phyloP scores from a whole-genome alignment of 2,888 invertebrate species.

The Biston stratarius region DNA sequence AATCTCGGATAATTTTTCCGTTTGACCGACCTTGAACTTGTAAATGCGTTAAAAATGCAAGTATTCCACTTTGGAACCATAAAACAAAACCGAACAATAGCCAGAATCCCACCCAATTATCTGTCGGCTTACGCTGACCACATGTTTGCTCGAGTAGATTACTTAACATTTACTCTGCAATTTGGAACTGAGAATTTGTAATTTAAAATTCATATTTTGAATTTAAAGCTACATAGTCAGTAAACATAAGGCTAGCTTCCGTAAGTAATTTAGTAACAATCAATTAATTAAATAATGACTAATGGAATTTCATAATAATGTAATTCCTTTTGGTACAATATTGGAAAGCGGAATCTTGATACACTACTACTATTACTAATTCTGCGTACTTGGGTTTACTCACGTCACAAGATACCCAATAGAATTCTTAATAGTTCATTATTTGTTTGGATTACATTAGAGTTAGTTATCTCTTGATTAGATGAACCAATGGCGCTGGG shows the following conservation, averaged over 20 bases:
- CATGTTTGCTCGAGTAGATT: conserved; percentile 21
- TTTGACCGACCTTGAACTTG: conserved; percentile 33
- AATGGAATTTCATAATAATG: too few relatives aligned
- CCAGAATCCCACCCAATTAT: conserved; percentile 26
- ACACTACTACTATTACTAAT: too few relatives aligned
- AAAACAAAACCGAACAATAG: conserved; percentile 35
- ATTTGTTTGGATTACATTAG: too few relatives aligned
- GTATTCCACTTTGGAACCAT: conserved; percentile 26
- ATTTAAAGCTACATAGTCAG: not conserved
- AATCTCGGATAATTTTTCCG: not conserved
- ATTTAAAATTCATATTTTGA: not conserved
- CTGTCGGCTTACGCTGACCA: conserved; percentile 19
- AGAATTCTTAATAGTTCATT: too few relatives aligned
- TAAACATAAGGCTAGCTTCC: not conserved
- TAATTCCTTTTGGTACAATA: too few relatives aligned
- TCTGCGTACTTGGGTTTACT: too few relatives aligned
- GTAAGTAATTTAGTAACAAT: too few relatives aligned
- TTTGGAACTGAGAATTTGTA: not conserved
- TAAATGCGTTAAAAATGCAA: conserved; percentile 32
- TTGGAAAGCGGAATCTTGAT: too few relatives aligned
- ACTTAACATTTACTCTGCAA: not conserved
- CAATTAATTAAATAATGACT: too few relatives aligned
- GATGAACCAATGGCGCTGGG: not conserved
- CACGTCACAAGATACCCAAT: too few relatives aligned
- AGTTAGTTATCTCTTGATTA: too few relatives aligned